Evolutionary conservation across 1,140 invertebrate genomes (phyloP), one percentile per base, ranked within the genome.

Genomic region (Heterodera carotae): DNA sequence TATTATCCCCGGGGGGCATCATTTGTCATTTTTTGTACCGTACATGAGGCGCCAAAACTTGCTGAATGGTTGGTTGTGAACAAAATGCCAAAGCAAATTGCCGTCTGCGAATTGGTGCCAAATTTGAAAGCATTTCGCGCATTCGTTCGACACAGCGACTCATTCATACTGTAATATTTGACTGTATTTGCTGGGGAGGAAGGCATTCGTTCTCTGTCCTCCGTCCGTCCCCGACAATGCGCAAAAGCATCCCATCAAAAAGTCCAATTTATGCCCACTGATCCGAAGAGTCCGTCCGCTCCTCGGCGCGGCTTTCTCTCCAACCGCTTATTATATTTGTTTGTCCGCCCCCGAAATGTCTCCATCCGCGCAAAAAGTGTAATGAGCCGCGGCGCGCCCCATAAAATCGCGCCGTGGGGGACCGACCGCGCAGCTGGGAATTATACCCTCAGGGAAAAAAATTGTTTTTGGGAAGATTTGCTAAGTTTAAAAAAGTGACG

Each of bases 351-450:
- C 62, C 62, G 31, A 66, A 66, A 31, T 66, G 29, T 29, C 62
- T 25, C 62, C 62, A 34, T 29, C 62, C 29, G 62, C 62, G 62
- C 62, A 66, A 31, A 66, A 66, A 66, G 62, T 66, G n/a, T 34
- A 66, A 66, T 66, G 62, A 7, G 62, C 29, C 62, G 62, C 15
- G 27, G n/a, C 33, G 62, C 25, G 48, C 48, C 48, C 48, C 48
- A 56, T 56, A 22, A 56, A 56, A 56, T 43, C 48, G 48, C 48
- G 48, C 48, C 48, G 48, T 18, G 48, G 48, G 48, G 48, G 48
- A 56, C 48, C 2, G 48, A 56, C 48, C 2, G 48, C 48, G 48
- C 48, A 12, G 12, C 39, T n/a, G n/a, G n/a, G 48, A 22, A 56
- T 56, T 56, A n/a, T 22, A 43, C 48, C 48, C 48, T 53, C 12